phyloP scores from a whole-genome alignment of 2,797 vertebrate species.

The Aphelocoma californica region DNA sequence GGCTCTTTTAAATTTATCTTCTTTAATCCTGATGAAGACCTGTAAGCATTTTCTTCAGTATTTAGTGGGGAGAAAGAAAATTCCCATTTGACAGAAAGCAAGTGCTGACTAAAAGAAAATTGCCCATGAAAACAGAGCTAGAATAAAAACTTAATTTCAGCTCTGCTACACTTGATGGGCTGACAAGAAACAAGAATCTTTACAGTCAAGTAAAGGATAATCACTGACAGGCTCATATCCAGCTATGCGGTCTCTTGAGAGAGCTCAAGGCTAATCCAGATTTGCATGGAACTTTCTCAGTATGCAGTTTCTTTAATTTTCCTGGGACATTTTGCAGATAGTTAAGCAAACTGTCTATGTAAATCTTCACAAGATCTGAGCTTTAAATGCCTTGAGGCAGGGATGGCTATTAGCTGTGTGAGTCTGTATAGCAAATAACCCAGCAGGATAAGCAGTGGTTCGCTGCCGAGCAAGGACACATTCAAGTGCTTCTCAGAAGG shows the following conservation, averaged over 20 bases:
- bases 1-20: background rate
- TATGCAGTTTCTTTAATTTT: background rate
- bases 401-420: background rate
- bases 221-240: background rate
- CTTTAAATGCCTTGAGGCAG: background rate
- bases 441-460: background rate
- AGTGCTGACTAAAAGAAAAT: background rate
- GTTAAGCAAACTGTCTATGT: background rate
- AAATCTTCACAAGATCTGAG: background rate
- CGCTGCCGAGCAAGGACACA: rapidly evolving
- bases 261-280: background rate
- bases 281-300: background rate
- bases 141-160: background rate
- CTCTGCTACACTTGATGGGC: background rate
- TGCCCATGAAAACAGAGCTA: background rate
- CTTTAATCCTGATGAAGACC: background rate
- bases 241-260: background rate
- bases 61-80: background rate
- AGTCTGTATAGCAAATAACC: background rate
- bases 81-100: background rate
- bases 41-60: background rate
- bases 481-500: background rate
- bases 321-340: background rate
- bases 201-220: background rate
- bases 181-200: background rate